phyloP scores from a whole-genome alignment of 1,140 invertebrate species.

The Scaptomyza hsui region DNA sequence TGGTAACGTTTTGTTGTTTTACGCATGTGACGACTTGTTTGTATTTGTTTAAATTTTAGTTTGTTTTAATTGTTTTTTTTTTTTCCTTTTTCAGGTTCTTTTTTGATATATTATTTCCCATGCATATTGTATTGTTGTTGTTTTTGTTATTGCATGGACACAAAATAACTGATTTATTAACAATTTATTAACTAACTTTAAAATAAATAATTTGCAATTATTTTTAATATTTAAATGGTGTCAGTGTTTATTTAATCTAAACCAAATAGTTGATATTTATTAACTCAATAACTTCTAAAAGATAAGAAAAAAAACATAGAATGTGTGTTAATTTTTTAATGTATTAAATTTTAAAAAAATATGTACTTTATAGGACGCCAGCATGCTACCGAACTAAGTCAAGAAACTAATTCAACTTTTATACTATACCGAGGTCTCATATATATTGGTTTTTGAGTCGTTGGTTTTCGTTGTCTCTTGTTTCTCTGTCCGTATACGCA shows the following conservation, averaged over 20 bases:
- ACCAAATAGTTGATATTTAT: no score
- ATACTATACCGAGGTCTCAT: no score
- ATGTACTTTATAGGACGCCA: constrained; percentile 26
- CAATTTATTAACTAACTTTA: constrained; percentile 7
- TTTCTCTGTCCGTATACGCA: no score
- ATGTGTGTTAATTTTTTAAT: no score
- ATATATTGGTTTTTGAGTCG: no score
- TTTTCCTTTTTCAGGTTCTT: constrained; percentile 16
- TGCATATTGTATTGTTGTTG: constrained; percentile 68
- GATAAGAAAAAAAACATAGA: no score
- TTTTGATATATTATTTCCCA: constrained; percentile 19
- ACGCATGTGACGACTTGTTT: constrained; percentile 15
- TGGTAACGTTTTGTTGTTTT: constrained; percentile 13
- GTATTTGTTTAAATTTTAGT: not conserved
- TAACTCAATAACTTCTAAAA: no score
- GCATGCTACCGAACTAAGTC: not conserved
- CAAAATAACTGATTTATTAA: constrained; percentile 10
- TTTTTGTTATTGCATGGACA: constrained; percentile 76
- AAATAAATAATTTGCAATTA: not conserved
- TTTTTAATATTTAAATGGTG: not conserved
- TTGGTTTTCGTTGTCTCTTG: no score
- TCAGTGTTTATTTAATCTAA: no score
- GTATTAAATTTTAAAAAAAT: no score
- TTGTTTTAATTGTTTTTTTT: not conserved
- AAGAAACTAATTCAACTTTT: constrained; percentile 34